Base-by-base conservation (phyloP, 2,797 vertebrate species). In the Glyptemys insculpta region DNA sequence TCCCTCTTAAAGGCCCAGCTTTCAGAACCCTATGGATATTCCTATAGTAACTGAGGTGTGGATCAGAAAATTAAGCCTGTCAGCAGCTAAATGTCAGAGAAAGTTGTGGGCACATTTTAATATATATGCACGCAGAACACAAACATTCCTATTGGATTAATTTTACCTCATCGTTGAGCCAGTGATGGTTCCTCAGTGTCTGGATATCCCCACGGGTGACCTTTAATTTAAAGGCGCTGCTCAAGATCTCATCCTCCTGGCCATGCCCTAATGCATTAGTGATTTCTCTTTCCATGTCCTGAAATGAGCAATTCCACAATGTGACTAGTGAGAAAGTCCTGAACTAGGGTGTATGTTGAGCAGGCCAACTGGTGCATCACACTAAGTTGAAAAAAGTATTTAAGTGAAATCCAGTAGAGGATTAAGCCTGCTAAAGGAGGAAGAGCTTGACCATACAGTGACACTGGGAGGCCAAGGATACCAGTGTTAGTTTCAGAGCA, bases 151-250 rank as follows among this genome's bases (percentile, higher is more conserved):
- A 49, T 9, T 29, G 25, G 74, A 49, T 78, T 16, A 31, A 27
- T 82, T 94, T 96, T 96, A 99, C 99, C 98, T 99, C 99, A 90
- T 99, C 99, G 0, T 99, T 99, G 76, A 99, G 99, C 99, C 99
- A 99, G 92, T 97, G 94, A 6, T 97, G 98, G 76, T 99, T 98
- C 96, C 95, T 98, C 59, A 99, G 98, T 0, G 99, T 99, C 82
- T 97, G 97, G 97, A 99, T 98, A 96, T 99, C 99, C 93, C 99
- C 98, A 92, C 99, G 99, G 15, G 99, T 99, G 85, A 99, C 98
- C 44, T 97, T 98, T 19, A 99, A 97, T 96, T 99, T 99, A 97
- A 99, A 99, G 95, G 99, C 99, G 2, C 98, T 98, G 96, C 99
- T 99, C 52, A 99, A 86, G 87, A 99, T 95, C 44, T 99, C 98